Evolutionary conservation across 2,888 invertebrate genomes (phyloP).

Genomic region (Limenitis camilla): DNA sequence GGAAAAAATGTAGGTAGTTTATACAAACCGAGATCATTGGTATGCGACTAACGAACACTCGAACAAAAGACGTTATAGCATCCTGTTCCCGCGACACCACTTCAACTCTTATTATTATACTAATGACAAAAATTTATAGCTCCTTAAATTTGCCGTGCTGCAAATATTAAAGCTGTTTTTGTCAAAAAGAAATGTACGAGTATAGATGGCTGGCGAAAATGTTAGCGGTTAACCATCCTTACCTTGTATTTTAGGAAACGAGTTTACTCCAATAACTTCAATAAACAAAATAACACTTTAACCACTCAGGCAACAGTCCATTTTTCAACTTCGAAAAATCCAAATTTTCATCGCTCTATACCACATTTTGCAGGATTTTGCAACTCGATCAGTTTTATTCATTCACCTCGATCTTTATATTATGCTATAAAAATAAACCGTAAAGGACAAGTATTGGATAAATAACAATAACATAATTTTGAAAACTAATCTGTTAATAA

Average conservation of each 20-base stretch:
- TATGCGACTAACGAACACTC: slow-evolving; percentile 60
- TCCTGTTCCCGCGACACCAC: slow-evolving; percentile 67
- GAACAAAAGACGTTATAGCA: slow-evolving; percentile 72
- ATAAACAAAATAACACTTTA: not conserved
- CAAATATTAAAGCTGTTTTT: slow-evolving; percentile 51
- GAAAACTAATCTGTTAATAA: slow-evolving; percentile 25
- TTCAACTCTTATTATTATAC: slow-evolving; percentile 66
- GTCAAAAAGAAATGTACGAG: slow-evolving; percentile 5
- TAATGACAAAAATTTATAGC: slow-evolving; percentile 73
- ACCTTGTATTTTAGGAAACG: not conserved
- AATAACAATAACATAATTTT: slow-evolving; percentile 29
- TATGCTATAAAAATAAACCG: slow-evolving; percentile 23
- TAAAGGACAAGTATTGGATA: slow-evolving; percentile 24
- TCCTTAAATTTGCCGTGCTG: slow-evolving; percentile 67
- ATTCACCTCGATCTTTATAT: slow-evolving; percentile 8
- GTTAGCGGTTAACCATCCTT: not conserved
- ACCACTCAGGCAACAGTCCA: not conserved
- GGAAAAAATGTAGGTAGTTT: slow-evolving; percentile 40
- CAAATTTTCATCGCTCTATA: not conserved
- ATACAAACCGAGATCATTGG: slow-evolving; percentile 52
- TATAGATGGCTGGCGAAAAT: not conserved
- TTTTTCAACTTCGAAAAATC: not conserved
- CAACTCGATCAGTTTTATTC: slow-evolving; percentile 21
- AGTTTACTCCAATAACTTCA: not conserved
- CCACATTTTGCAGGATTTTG: slow-evolving; percentile 1